Evolutionary conservation across 2,888 invertebrate genomes (phyloP).

Genomic region (Diadegma fenestrale): DNA sequence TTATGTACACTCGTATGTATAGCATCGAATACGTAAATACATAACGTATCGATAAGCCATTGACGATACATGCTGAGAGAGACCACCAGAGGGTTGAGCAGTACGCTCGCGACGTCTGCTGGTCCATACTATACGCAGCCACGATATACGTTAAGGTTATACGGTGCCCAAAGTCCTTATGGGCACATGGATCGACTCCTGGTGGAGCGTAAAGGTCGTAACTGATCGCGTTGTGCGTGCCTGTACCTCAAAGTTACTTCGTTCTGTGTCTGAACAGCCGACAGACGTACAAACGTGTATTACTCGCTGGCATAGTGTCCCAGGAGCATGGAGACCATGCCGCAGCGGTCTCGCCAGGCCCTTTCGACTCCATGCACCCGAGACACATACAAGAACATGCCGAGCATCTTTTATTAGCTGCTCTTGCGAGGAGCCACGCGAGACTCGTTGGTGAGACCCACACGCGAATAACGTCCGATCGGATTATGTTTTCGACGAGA

Average conservation of each 20-base stretch:
- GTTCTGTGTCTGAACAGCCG: not conserved
- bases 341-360: not conserved
- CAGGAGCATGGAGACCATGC: not conserved
- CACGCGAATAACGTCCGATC: conserved; percentile 47
- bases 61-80: conserved; percentile 51
- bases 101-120: conserved; percentile 40
- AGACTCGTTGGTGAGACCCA: conserved; percentile 7
- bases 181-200: not conserved
- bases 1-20: conserved; percentile 2
- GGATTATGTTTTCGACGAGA: conserved; percentile 47
- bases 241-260: not conserved
- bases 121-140: conserved; percentile 17
- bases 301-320: not conserved
- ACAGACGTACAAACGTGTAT: not conserved
- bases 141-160: conserved; percentile 32
- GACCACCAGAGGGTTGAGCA: conserved; percentile 55
- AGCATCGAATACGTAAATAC: not conserved
- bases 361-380: not conserved
- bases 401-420: not conserved
- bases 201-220: conserved; percentile 5
- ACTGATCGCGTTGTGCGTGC: not conserved
- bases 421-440: not conserved
- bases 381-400: conserved; percentile 6
- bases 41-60: conserved; percentile 63
- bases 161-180: conserved; percentile 21